These are phyloP conservation scores for Macropodus opercularis DNA, from an alignment of 2,797 vertebrate genomes.

Conservation along the genomic window DNA sequence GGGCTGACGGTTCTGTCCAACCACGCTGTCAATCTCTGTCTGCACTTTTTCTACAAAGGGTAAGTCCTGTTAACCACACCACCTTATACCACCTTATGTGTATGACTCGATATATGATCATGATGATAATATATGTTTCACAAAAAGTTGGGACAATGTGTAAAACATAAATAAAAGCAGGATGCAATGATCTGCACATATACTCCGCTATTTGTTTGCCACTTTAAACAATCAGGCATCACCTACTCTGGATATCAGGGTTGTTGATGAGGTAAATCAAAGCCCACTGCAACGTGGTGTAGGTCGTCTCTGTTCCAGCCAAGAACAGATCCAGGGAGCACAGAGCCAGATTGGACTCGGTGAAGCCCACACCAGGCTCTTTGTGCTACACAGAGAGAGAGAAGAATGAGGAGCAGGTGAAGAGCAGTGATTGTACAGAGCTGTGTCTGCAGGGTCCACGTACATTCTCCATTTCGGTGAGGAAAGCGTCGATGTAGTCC, in stretches of 20 bases:
- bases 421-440: rapidly evolving
- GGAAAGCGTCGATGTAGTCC: slow-evolving; percentile 82
- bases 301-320: slow-evolving; percentile 86
- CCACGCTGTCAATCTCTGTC: slow-evolving; percentile 84
- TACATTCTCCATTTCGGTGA: slow-evolving; percentile 82
- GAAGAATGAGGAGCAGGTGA: not conserved
- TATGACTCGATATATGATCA: too few species aligned
- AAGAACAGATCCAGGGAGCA: slow-evolving; percentile 83
- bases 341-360: slow-evolving; percentile 75
- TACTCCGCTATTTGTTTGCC: rapidly evolving
- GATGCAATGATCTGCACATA: too few species aligned
- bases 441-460: not conserved
- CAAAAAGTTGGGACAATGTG: too few species aligned
- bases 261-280: slow-evolving; percentile 80
- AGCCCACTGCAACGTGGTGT: slow-evolving; percentile 84
- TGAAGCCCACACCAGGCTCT: slow-evolving; percentile 64
- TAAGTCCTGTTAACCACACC: not conserved
- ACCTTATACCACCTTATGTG: too few species aligned
- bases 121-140: too few species aligned
- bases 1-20: slow-evolving; percentile 76
- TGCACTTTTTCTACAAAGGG: slow-evolving; percentile 87
- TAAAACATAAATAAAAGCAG: too few species aligned
- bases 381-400: slow-evolving; percentile 47
- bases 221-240: too few species aligned
- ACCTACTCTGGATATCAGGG: slow-evolving; percentile 85